Percentiles rank a stretch among this genome's conserved stretches.
phyloP scores from a whole-genome alignment of 1,140 invertebrate species.

The Eubasilissa regina region DNA sequence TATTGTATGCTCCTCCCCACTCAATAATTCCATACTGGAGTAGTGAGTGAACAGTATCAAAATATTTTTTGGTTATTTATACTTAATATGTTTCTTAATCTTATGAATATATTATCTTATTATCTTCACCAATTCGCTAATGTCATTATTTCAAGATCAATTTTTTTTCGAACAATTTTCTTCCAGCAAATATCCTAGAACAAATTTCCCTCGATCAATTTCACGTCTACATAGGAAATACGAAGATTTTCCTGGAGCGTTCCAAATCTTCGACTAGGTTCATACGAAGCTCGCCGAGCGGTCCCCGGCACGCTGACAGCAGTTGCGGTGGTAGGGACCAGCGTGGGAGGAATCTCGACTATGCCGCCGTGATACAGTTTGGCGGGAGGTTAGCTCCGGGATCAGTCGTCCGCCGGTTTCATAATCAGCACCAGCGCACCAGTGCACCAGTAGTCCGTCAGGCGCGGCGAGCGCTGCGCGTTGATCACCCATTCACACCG shows the following conservation, averaged over 20 bases:
- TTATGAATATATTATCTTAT: too few species aligned
- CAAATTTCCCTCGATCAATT: not conserved
- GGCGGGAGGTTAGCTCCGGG: conserved; percentile 38
- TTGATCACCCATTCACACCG: conserved; percentile 7
- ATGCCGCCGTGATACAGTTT: conserved; percentile 35
- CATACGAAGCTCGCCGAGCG: not conserved
- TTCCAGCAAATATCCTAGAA: not conserved
- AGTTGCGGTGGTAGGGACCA: not conserved
- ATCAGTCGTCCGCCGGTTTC: conserved; percentile 48
- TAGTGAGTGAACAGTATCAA: too few species aligned
- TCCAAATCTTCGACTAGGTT: conserved; percentile 6
- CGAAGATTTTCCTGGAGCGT: not conserved
- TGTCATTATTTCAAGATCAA: too few species aligned
- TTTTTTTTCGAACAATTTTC: not conserved
- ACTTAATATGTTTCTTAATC: too few species aligned
- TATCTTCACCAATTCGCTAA: too few species aligned
- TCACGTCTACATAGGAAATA: not conserved
- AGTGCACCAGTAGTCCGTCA: conserved; percentile 48
- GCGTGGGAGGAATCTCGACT: conserved; percentile 44
- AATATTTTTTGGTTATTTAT: too few species aligned
- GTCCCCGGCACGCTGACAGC: not conserved
- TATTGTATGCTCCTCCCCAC: too few species aligned
- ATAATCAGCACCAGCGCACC: conserved; percentile 12
- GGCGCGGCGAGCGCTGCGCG: conserved; percentile 48
- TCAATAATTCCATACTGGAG: too few species aligned